Evolutionary conservation across 2,113 vertebrate genomes (phyloP).

Genomic region (Chaetops frenatus): DNA sequence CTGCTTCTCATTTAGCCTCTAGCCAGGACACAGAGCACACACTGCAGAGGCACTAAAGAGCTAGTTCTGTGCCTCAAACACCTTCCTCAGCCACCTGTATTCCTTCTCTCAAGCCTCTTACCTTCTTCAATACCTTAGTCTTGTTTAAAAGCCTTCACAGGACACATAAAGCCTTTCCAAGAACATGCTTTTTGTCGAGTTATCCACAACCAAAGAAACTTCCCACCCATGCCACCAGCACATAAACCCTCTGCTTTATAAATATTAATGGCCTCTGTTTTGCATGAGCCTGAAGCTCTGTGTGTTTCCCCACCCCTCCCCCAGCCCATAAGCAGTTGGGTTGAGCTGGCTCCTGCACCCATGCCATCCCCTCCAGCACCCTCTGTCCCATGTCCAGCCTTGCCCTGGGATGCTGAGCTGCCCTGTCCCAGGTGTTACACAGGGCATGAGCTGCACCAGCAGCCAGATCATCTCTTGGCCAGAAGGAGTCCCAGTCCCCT

Average conservation of each 20-base stretch:
- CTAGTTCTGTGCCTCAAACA: neutral
- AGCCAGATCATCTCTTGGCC: neutral
- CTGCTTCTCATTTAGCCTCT: neutral
- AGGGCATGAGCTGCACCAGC: neutral
- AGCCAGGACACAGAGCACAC: neutral
- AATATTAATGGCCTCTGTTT: neutral
- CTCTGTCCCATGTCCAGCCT: neutral
- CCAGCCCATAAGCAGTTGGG: accelerated
- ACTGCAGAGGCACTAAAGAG: neutral
- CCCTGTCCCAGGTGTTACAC: accelerated
- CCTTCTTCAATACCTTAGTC: neutral
- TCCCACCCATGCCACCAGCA: neutral
- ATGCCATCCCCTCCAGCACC: neutral
- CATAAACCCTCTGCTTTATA: neutral
- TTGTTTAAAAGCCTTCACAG: neutral
- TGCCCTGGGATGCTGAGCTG: neutral
- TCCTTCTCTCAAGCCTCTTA: neutral
- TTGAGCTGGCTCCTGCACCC: accelerated
- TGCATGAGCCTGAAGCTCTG: neutral
- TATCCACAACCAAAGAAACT: neutral
- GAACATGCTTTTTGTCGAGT: neutral
- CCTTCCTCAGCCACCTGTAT: neutral
- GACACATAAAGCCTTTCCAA: neutral
- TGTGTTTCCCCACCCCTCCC: neutral
- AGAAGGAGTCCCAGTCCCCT: neutral